These are phyloP conservation scores for Pogonocichla stellata DNA, from an alignment of 2,113 vertebrate species.

Conservation along the genomic window DNA sequence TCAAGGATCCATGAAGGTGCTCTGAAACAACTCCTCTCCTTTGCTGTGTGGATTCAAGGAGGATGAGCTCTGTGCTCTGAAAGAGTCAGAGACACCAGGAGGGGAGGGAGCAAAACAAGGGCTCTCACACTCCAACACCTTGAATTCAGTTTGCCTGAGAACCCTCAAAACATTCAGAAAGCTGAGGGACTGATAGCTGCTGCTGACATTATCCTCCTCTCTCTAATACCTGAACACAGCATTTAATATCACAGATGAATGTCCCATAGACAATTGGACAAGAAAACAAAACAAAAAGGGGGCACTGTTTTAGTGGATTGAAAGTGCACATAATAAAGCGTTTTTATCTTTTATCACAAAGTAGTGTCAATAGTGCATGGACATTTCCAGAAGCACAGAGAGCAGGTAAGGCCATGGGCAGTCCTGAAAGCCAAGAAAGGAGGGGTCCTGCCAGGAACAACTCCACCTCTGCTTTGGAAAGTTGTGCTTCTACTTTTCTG, in stretches of 20 bases:
- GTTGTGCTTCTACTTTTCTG: neutral
- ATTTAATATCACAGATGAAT: neutral
- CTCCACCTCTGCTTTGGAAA: neutral
- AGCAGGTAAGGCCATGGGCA: neutral
- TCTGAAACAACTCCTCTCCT: neutral
- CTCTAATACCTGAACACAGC: neutral
- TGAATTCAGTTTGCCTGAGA: neutral
- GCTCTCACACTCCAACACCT: neutral
- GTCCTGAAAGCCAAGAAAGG: neutral
- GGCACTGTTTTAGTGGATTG: neutral
- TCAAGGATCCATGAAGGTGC: neutral
- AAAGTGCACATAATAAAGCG: neutral
- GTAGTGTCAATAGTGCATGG: neutral
- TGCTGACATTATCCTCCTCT: neutral
- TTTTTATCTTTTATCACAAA: neutral
- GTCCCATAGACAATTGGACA: neutral
- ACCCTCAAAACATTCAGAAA: neutral
- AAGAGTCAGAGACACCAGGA: neutral
- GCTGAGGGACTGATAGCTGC: neutral
- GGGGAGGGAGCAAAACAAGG: neutral
- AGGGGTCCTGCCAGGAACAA: neutral
- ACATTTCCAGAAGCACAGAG: neutral
- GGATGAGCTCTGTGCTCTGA: neutral
- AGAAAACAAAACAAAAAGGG: neutral
- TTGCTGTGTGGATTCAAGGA: fast-evolving